Percentiles rank a stretch among this genome's conserved stretches.
phyloP scores from a whole-genome alignment of 1,140 invertebrate genomes.

The Pseudomyrmex gracilis region DNA sequence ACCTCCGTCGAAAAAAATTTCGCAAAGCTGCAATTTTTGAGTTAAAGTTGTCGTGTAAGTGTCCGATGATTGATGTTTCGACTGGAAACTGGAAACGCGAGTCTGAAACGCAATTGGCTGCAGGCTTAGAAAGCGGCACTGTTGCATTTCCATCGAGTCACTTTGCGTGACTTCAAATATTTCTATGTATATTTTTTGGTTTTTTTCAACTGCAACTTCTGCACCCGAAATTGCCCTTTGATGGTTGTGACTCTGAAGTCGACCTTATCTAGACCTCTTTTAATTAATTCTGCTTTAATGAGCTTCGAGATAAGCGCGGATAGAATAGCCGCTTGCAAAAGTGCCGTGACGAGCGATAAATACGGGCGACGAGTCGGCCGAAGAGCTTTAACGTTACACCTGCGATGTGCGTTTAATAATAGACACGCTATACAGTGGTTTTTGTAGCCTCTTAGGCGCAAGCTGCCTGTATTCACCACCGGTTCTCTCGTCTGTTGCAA shows the following conservation, averaged over 20 bases:
- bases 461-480: slow-evolving; percentile 62
- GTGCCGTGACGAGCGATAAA: slow-evolving; percentile 57
- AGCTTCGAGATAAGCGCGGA: slow-evolving; percentile 62
- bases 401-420: slow-evolving; percentile 67
- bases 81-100: slow-evolving; percentile 18
- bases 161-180: slow-evolving; percentile 27
- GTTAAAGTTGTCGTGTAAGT: slow-evolving; percentile 12
- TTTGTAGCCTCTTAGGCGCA: slow-evolving; percentile 70
- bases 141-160: slow-evolving; percentile 21
- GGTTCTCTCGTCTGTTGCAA: slow-evolving; percentile 58
- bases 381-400: slow-evolving; percentile 74
- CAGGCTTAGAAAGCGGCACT: slow-evolving; percentile 25
- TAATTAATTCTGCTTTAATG: slow-evolving; percentile 79
- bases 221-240: too few species aligned
- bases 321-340: slow-evolving; percentile 23
- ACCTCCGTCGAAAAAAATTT: background rate
- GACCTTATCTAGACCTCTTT: slow-evolving; percentile 75
- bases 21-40: slow-evolving; percentile 17
- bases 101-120: slow-evolving; percentile 16
- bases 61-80: slow-evolving; percentile 38
- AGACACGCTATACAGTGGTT: slow-evolving; percentile 54
- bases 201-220: background rate
- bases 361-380: slow-evolving; percentile 48
- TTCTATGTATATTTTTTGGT: background rate
- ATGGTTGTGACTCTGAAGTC: slow-evolving; percentile 37